These are phyloP conservation scores for Pogonophryne albipinna DNA, from an alignment of 2,797 vertebrate species.

Conservation along the genomic window DNA sequence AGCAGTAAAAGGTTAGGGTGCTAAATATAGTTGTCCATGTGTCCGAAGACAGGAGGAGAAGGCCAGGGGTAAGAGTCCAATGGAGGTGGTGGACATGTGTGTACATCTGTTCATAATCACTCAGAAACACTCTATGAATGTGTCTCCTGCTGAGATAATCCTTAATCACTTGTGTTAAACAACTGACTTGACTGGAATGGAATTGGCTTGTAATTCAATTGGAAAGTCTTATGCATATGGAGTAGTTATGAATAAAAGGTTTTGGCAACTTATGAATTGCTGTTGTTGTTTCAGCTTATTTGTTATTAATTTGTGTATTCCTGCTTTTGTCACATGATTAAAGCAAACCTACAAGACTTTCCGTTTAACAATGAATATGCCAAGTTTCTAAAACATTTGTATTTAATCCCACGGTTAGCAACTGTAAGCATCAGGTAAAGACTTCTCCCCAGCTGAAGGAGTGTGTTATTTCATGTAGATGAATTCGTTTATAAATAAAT, in stretches of 20 bases:
- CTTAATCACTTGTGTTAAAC: neutral
- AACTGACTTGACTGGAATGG: neutral
- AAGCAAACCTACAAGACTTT: neutral
- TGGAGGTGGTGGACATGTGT: neutral
- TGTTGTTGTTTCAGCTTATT: neutral
- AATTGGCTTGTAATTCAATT: neutral
- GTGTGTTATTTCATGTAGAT: neutral
- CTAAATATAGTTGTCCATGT: slow-evolving; percentile 79
- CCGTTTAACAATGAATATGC: neutral
- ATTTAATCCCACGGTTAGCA: neutral
- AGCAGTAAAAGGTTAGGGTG: slow-evolving; percentile 75
- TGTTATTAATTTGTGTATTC: too few species aligned
- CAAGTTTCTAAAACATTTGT: neutral
- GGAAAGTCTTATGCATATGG: neutral
- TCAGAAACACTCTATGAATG: neutral
- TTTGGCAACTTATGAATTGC: too few species aligned
- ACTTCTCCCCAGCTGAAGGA: too few species aligned
- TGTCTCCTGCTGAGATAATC: neutral
- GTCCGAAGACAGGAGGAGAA: slow-evolving; percentile 63
- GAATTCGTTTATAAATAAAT: too few species aligned
- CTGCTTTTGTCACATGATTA: neutral
- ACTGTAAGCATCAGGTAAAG: too few species aligned
- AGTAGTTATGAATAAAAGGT: too few species aligned
- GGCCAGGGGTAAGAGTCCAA: slow-evolving; percentile 31
- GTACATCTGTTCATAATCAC: neutral